Percentiles rank a stretch among this genome's conserved stretches.
These are phyloP conservation scores for Pterocles gutturalis DNA, from an alignment of 2,113 vertebrate species.

Conservation along the genomic window DNA sequence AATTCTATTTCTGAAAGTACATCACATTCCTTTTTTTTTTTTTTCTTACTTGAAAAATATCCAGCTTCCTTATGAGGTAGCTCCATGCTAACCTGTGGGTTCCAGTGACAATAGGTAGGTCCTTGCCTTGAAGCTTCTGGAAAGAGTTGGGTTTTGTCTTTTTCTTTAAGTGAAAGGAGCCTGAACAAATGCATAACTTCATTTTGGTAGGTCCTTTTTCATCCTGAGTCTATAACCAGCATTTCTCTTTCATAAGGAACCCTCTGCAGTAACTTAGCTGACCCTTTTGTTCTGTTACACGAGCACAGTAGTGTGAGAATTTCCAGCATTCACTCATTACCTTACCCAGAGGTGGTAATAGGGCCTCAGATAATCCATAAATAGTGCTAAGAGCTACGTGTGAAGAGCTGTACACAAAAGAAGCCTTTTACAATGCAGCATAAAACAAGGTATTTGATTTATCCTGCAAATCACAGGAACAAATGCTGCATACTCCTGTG, in stretches of 20 bases:
- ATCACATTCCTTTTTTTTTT: background rate
- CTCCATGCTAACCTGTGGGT: background rate
- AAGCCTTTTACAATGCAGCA: background rate
- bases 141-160: slow-evolving; percentile 14
- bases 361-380: slow-evolving; percentile 41
- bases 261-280: background rate
- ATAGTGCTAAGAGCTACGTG: background rate
- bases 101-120: background rate
- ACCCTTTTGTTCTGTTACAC: slow-evolving; percentile 33
- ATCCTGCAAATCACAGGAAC: slow-evolving; percentile 3
- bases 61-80: background rate
- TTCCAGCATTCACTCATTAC: slow-evolving; percentile 40
- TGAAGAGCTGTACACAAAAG: slow-evolving; percentile 45
- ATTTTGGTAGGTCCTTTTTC: background rate
- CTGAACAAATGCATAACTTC: background rate
- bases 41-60: background rate
- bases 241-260: slow-evolving; percentile 12
- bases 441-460: slow-evolving; percentile 36
- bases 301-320: background rate
- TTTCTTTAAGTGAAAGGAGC: slow-evolving; percentile 26
- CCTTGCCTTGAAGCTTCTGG: background rate
- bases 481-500: background rate
- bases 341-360: slow-evolving; percentile 16
- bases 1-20: background rate
- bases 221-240: background rate